Conservation (phyloP, 2,888 invertebrate species). For the Coleophora flavipennella region DNA sequence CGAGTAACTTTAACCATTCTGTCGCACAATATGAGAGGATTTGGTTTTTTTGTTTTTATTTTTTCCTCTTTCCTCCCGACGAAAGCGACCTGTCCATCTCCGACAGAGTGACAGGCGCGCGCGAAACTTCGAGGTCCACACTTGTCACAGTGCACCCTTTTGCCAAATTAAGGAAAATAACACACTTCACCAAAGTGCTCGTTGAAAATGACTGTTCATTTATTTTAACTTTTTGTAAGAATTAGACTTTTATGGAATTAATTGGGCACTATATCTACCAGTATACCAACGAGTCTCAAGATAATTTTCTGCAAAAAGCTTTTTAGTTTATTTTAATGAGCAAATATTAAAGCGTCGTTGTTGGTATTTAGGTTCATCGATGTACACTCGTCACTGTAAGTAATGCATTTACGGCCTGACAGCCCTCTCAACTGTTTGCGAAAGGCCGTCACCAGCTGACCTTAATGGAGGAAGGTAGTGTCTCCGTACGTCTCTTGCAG, state of each 20-base stretch:
- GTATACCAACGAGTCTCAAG: constrained; percentile 7
- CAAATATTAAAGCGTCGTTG: constrained; percentile 37
- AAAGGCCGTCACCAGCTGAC: constrained; percentile 25
- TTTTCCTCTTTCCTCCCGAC: constrained; percentile 30
- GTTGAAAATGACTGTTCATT: constrained; percentile 30
- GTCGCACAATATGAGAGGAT: no score
- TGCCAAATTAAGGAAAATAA: constrained; percentile 54
- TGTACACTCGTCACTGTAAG: constrained; percentile 30
- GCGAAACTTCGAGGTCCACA: constrained; percentile 32
- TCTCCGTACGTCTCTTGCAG: constrained; percentile 26
- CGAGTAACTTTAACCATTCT: no score
- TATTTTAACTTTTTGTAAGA: constrained; percentile 25
- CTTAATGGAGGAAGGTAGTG: constrained; percentile 25
- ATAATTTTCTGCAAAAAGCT: constrained; percentile 32
- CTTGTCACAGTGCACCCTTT: constrained; percentile 43
- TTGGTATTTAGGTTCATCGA: constrained; percentile 33
- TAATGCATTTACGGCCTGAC: constrained; percentile 34
- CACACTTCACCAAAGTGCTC: constrained; percentile 37
- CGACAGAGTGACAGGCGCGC: constrained; percentile 33
- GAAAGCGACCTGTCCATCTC: constrained; percentile 43
- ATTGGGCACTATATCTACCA: constrained; percentile 26
- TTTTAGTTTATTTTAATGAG: constrained; percentile 34
- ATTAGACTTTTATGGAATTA: constrained; percentile 34
- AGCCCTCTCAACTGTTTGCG: constrained; percentile 35
- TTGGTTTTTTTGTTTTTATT: no score